Evolutionary conservation across 1,140 invertebrate species (phyloP), one percentile per base, ranked within the genome.

Genomic region (Macrobrachium rosenbergii): DNA sequence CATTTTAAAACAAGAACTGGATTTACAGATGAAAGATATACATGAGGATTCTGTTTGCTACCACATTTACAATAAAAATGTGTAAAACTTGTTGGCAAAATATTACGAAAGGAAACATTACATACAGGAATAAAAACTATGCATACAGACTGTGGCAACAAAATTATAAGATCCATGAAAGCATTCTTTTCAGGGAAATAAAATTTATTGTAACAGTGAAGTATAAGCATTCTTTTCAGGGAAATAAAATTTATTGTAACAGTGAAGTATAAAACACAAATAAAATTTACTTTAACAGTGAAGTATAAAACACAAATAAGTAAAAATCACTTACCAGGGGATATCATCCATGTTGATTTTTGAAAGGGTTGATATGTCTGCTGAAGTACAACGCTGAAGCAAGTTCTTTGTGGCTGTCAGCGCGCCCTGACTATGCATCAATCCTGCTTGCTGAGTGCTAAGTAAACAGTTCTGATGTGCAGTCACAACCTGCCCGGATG

Each of bases 261-360:
- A 2, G 52, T n/a, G n/a, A n/a, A n/a, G n/a, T n/a, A n/a, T n/a
- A n/a, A 2, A 37, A 3, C 28, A 37, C 3, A 64, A 64, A 64
- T 5, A 17, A 67, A 67, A 67, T n/a, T n/a, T 8, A 21, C 0
- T 21, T 5, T 67, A 73, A 23, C 43, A 2, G 52, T 75, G 58
- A 7, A 43, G 16, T 37, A 10, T 43, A n/a, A 21, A 19, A 11
- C 0, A 21, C n/a, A 23, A 23, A 28, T 21, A 19, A 21, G 12
- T 5, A 80, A 19, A n/a, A 62, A 17, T 17, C n/a, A 59, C 76
- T 72, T 59, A 86, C 77, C 28, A 80, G 16, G 37, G 52, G 23
- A 86, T 73, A 21, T 86, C 83, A 79, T 86, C 83, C 63, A 86
- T 77, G n/a, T 79, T 86, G 43, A 86, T 86, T 58, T 86, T 86